Evolutionary conservation across 2,888 invertebrate genomes (phyloP).

Genomic region (Cinara cedri): DNA sequence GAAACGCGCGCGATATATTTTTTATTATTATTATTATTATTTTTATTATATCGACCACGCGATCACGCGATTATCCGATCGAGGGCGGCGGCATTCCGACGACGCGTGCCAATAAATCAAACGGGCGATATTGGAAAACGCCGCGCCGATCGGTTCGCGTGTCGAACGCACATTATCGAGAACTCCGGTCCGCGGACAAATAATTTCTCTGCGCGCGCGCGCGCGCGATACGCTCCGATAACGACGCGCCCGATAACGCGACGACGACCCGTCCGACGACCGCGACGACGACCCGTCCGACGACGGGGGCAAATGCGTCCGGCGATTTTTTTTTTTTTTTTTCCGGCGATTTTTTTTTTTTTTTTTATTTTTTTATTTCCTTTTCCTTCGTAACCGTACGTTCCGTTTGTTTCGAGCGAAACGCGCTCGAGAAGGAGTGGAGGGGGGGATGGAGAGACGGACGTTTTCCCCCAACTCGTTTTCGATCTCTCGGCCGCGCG

Average conservation of each 20-base stretch:
- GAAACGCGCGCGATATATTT: background rate
- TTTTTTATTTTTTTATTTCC: too few species aligned
- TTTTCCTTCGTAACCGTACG: too few species aligned
- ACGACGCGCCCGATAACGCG: background rate
- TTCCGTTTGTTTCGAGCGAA: too few species aligned
- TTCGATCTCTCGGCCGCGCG: too few species aligned
- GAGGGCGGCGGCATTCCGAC: conserved; percentile 24
- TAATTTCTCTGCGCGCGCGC: conserved; percentile 1
- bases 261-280: too few species aligned
- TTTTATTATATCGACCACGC: conserved; percentile 41
- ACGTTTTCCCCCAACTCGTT: too few species aligned
- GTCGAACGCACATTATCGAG: conserved; percentile 27
- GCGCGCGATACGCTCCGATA: background rate
- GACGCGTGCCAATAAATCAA: conserved; percentile 31
- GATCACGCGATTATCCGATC: conserved; percentile 41
- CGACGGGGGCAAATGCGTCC: too few species aligned
- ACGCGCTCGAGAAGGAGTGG: too few species aligned
- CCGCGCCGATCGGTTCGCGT: conserved; percentile 37
- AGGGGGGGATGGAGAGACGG: too few species aligned
- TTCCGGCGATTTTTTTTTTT: too few species aligned
- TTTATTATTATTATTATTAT: background rate
- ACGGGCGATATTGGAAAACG: conserved; percentile 44
- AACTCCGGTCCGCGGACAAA: conserved; percentile 23
- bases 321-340: too few species aligned
- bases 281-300: too few species aligned